phyloP scores from a whole-genome alignment of 2,113 vertebrate species.

The Speoplatyrhinus poulsoni region DNA sequence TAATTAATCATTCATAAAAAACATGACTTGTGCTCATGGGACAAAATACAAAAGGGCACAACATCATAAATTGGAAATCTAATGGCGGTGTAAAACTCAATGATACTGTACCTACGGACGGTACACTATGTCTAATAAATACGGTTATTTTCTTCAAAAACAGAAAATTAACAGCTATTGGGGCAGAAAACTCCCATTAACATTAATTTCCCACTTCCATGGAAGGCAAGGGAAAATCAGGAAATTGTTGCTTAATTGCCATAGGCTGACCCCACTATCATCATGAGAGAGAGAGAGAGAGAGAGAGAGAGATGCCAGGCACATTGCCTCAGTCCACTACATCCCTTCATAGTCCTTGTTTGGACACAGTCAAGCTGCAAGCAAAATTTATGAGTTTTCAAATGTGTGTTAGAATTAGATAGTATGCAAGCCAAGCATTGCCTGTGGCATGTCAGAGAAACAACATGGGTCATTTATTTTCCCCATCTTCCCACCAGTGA shows the following conservation, averaged over 20 bases:
- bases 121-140: too few relatives aligned
- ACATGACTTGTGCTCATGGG: too few relatives aligned
- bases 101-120: too few relatives aligned
- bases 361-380: constrained; percentile 45
- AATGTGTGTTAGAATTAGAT: constrained; percentile 38
- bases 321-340: constrained; percentile 20
- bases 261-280: constrained; percentile 4
- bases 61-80: too few relatives aligned
- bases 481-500: constrained; percentile 31
- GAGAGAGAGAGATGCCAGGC: constrained; percentile 3
- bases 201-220: too few relatives aligned
- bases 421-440: constrained; percentile 41
- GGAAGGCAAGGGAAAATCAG: too few relatives aligned
- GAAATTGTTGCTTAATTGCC: not conserved
- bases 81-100: too few relatives aligned
- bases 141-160: too few relatives aligned
- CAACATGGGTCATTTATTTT: constrained; percentile 51
- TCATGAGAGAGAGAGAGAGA: not conserved
- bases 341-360: constrained; percentile 50
- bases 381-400: constrained; percentile 3
- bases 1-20: too few relatives aligned
- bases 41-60: too few relatives aligned
- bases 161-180: too few relatives aligned
- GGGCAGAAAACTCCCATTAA: too few relatives aligned
- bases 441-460: constrained; percentile 34